Evolutionary conservation across 2,797 vertebrate genomes (phyloP), one percentile per base, ranked within the genome.

Genomic region (Pachyuromys duprasi): DNA sequence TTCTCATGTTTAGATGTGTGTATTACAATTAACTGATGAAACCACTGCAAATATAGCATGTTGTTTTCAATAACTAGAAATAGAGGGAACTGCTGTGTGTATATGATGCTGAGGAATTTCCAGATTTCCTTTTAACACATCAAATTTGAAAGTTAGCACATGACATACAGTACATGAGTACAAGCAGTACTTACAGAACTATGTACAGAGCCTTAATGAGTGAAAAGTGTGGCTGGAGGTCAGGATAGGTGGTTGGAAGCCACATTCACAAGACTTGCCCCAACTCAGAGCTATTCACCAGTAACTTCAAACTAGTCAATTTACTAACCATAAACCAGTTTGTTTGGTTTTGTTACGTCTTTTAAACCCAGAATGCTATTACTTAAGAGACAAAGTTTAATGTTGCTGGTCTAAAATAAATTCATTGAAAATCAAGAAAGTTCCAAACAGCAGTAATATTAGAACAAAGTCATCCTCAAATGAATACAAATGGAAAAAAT

Each of bases 181-280:
- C n/a, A 82, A 75, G 9, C 14, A 33, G 8, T 11, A 65, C 93
- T 92, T 96, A 70, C 89, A 93, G 78, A 76, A 62, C n/a, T 31
- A 1, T 6, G 8, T 15, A 42, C 36, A 70, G 17, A 33, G n/a
- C 55, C 86, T 33, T 63, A n/a, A 76, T 87, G 31, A 80, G 42
- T 63, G 63, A 26, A 72, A 86, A 87, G 15, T 90, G 65, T 95
- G 95, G 49, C 90, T 91, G 15, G 81, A 89, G 62, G 72, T 95
- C n/a, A 80, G n/a, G 78, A 70, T 55, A 49, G 93, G 72, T 39
- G 72, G 39, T 75, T 78, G n/a, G 26, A 82, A 95, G 63, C 86
- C 57, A 78, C 15, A 4, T 49, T 95, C 45, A 60, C 26, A 72
- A 31, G 75, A 69, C 24, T n/a, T 55, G 2, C 74, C 36, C 55